A percentile compares a stretch with the other conserved stretches of the same genome.
Conservation (phyloP, 2,797 vertebrate genomes). For the Babyrousa celebensis region DNA sequence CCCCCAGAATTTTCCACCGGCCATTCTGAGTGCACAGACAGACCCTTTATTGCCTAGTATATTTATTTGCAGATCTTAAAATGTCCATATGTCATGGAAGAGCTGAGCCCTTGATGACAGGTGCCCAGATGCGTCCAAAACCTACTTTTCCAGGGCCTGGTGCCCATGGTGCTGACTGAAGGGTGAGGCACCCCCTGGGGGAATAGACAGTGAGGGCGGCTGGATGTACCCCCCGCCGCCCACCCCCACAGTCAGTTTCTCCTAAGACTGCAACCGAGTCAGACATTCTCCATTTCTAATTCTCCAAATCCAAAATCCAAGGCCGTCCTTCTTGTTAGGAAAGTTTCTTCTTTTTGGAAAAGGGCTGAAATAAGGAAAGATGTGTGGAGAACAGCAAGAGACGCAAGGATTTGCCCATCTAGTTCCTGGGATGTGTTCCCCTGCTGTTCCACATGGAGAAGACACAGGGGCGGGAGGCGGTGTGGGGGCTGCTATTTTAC, state of each 20-base stretch:
- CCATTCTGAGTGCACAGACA: conserved; percentile 44
- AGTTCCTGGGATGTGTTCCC: background rate
- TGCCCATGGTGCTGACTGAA: background rate
- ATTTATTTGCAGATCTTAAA: conserved; percentile 70
- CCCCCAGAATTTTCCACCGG: conserved; percentile 69
- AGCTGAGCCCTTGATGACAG: conserved; percentile 70
- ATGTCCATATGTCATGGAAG: conserved; percentile 71
- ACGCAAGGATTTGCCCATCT: background rate
- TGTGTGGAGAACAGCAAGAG: background rate
- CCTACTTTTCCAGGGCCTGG: conserved; percentile 55
- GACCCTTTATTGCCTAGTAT: conserved; percentile 35
- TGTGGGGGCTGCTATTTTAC: background rate
- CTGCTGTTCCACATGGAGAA: background rate
- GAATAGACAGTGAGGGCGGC: accelerated
- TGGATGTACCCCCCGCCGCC: background rate
- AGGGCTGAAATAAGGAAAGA: background rate
- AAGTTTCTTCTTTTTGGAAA: background rate
- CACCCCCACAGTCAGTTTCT: background rate
- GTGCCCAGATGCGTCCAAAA: conserved; percentile 51
- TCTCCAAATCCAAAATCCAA: conserved; percentile 41
- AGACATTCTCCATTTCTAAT: background rate
- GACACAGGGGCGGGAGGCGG: background rate
- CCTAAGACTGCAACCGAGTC: background rate
- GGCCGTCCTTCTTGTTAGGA: background rate
- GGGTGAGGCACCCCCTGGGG: background rate